These are phyloP conservation scores for Octodon degus DNA, from an alignment of 2,113 vertebrate genomes.

Conservation along the genomic window DNA sequence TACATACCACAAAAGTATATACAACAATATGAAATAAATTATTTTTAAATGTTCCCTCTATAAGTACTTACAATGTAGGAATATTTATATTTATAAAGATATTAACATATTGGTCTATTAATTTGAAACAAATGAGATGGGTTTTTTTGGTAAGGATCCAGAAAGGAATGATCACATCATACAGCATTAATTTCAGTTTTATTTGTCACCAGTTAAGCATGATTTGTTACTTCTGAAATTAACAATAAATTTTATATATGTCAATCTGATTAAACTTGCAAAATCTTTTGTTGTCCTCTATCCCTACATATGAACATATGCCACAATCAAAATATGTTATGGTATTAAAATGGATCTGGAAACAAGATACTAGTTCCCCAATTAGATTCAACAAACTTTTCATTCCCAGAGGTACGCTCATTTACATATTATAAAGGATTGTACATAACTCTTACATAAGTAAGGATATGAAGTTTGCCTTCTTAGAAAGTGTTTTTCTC, in stretches of 20 bases:
- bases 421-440: slow-evolving; percentile 59
- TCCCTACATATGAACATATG: accelerated
- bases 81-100: not conserved
- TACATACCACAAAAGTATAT: not conserved
- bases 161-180: not conserved
- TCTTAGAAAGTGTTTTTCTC: slow-evolving; percentile 82
- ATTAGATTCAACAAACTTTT: slow-evolving; percentile 30
- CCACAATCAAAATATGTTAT: not conserved
- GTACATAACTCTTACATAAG: slow-evolving; percentile 71
- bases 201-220: not conserved
- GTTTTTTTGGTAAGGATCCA: not conserved
- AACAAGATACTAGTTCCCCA: not conserved
- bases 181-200: not conserved
- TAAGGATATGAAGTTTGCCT: slow-evolving; percentile 72
- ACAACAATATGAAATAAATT: not conserved
- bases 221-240: slow-evolving; percentile 42
- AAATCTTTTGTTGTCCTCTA: slow-evolving; percentile 19
- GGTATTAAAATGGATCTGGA: slow-evolving; percentile 6
- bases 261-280: not conserved
- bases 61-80: not conserved
- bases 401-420: not conserved
- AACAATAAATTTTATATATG: slow-evolving; percentile 40
- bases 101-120: not conserved
- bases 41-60: not conserved
- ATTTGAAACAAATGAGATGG: not conserved